Base-by-base conservation (phyloP, 2,888 invertebrate genomes). In the Tethea ocularis region DNA sequence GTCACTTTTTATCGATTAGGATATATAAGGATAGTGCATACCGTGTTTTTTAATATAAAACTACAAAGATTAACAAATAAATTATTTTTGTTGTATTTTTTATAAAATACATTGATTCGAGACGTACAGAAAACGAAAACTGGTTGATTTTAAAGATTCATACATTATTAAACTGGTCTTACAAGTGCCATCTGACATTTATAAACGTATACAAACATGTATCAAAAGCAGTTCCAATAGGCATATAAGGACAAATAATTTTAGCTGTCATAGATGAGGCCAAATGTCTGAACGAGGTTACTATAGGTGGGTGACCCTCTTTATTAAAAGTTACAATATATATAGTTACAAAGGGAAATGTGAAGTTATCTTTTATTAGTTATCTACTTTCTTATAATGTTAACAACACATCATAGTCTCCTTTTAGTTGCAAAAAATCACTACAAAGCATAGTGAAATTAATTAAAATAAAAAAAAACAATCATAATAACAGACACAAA, bases 401-500 rank as follows among this genome's bases (percentile, higher is more conserved):
- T n/a, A 76, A 75, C 74, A 58, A 70, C 26, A 63, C 41, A 17
- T n/a, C n/a, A 17, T 7, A n/a, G n/a, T n/a, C n/a, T n/a, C n/a
- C n/a, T n/a, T n/a, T n/a, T n/a, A n/a, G n/a, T n/a, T n/a, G n/a
- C n/a, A n/a, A 20, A 1, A 46, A 0, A 6, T 38, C 6, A 46
- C 3, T 8, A 10, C 15, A 20, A 46, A 6, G 3, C 17, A 15
- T 33, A 36, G 13, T 38, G n/a, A n/a, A n/a, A n/a, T n/a, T n/a
- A n/a, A n/a, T n/a, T n/a, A n/a, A n/a, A n/a, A n/a, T n/a, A n/a
- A 29, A 46, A 56, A 10, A n/a, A 52, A 33, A 46, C 8, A 51
- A 52, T 52, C n/a, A 52, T 52, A 52, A 52, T 22, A 52, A 57
- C 20, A 60, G 70, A 64, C 66, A 67, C 58, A 63, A 58, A 54